phyloP scores from a whole-genome alignment of 2,797 vertebrate genomes.

The Amazona ochrocephala region DNA sequence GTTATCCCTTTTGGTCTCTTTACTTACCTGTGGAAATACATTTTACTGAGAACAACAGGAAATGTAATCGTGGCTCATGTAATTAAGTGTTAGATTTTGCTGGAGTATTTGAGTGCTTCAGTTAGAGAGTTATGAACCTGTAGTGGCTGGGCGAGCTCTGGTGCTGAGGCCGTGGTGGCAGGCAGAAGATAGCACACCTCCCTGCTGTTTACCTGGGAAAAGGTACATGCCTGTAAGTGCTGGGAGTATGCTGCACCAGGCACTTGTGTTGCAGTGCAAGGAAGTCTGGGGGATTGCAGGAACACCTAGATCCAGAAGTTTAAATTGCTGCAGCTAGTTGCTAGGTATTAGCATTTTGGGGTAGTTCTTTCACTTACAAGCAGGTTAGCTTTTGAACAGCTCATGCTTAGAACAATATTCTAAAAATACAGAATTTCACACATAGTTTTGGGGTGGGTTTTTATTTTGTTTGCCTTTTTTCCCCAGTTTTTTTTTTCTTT shows the following conservation, averaged over 20 bases:
- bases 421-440: fast-evolving
- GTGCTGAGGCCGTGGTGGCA: fast-evolving
- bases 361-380: neutral
- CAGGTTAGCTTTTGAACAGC: neutral
- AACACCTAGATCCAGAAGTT: neutral
- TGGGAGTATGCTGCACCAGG: neutral
- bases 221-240: fast-evolving
- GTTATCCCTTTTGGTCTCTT: neutral
- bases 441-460: fast-evolving
- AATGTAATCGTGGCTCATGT: neutral
- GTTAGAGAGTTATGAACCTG: neutral
- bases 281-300: neutral
- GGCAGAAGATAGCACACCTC: neutral
- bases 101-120: fast-evolving
- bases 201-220: neutral
- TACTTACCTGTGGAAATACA: neutral
- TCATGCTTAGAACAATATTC: neutral
- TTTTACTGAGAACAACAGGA: neutral
- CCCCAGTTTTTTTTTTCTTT: neutral
- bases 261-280: neutral
- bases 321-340: neutral
- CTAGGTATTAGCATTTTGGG: neutral
- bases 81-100: neutral
- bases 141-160: neutral
- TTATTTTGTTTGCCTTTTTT: neutral